Evolutionary conservation across 1,140 invertebrate species (phyloP), one percentile per base, ranked within the genome.

Genomic region (Drosophila sp.): DNA sequence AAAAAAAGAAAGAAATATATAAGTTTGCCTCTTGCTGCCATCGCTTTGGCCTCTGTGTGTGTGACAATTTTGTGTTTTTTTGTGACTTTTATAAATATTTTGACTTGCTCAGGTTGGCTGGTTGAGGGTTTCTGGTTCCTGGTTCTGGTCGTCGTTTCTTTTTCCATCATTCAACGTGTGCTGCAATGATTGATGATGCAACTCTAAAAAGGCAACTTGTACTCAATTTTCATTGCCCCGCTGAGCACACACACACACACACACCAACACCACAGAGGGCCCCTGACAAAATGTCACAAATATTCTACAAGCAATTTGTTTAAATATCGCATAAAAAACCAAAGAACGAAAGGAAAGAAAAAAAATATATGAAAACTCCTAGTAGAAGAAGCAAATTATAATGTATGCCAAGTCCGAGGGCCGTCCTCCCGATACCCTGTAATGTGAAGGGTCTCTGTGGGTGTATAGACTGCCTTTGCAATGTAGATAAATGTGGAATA

Each of bases 271-370:
- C 32, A 33, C 63, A 38, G 56, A 71, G 60, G 58, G 76, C 66
- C 72, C 83, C 83, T 89, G 84, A 89, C 80, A 89, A 89, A 89
- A 89, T 89, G 84, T 89, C 84, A 89, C 85, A 89, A 89, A 89
- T 89, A 89, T 89, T 89, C 84, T 89, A 89, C 85, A 89, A 89
- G 84, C 84, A 89, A 89, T 89, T 89, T 89, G 84, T 89, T 89
- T 90, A 89, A 90, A 89, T 89, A 90, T 89, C 84, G 80, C 80
- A 89, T 89, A 90, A 84, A 83, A 83, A 67, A 50, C 44, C n/a
- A 50, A 50, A 50, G 44, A 50, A 50, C 44, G 44, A 2, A 50
- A 50, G 23, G 8, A 33, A 57, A 38, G 41, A 50, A 56, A 47
- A 54, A 30, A 60, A 23, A 50, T 32, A 44, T 33, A 47, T 17